Percentiles rank a stretch among this genome's conserved stretches.
These are phyloP conservation scores for Drosophila kanapiae DNA, from an alignment of 1,140 invertebrate genomes.

Conservation along the genomic window DNA sequence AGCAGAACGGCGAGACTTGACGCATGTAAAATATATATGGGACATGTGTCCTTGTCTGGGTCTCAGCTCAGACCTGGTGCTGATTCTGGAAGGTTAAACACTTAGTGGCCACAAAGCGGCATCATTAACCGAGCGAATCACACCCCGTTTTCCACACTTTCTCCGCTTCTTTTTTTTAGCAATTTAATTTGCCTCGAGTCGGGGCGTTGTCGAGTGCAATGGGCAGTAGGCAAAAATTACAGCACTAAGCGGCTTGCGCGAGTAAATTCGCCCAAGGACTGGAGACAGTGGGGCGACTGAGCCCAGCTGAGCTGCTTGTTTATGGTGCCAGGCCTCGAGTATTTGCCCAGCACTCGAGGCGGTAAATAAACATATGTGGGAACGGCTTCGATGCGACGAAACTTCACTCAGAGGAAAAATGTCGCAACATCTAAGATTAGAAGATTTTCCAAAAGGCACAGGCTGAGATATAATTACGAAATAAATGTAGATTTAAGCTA, in stretches of 20 bases:
- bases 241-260: slow-evolving; percentile 57
- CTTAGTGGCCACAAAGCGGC: slow-evolving; percentile 78
- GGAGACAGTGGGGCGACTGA: slow-evolving; percentile 11
- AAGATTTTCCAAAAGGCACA: background rate
- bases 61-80: slow-evolving; percentile 27
- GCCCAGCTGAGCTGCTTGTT: slow-evolving; percentile 57
- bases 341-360: slow-evolving; percentile 59
- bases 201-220: slow-evolving; percentile 27
- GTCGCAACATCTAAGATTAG: background rate
- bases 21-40: slow-evolving; percentile 60
- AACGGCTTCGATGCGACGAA: background rate
- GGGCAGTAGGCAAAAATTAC: slow-evolving; percentile 60
- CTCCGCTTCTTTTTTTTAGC: slow-evolving; percentile 46
- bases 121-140: slow-evolving; percentile 65
- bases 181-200: slow-evolving; percentile 74
- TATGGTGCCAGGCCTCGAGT: slow-evolving; percentile 61
- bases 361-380: slow-evolving; percentile 66
- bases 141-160: slow-evolving; percentile 6
- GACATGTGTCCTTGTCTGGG: slow-evolving; percentile 44
- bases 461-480: background rate
- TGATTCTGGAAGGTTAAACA: slow-evolving; percentile 69
- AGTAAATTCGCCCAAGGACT: slow-evolving; percentile 57
- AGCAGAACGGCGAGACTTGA: slow-evolving; percentile 60
- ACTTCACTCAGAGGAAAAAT: background rate
- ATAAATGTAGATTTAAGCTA: background rate